These are phyloP conservation scores for Peromyscus attwateri DNA, from an alignment of 2,797 vertebrate species.

Conservation along the genomic window DNA sequence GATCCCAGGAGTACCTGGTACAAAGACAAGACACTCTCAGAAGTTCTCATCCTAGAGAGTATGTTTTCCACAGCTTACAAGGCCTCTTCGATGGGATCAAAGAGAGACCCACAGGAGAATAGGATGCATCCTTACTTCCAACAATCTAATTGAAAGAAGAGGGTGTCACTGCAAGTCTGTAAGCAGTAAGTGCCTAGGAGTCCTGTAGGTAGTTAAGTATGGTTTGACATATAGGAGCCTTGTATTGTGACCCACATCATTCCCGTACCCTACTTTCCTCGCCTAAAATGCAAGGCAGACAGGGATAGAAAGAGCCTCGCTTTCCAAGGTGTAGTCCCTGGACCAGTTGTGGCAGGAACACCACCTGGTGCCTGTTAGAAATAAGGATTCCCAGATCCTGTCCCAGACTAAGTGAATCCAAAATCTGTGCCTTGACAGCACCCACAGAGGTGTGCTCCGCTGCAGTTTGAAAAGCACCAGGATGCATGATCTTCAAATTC, in stretches of 20 bases:
- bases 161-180: neutral
- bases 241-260: neutral
- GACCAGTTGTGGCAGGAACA: neutral
- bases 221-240: neutral
- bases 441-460: neutral
- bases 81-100: neutral
- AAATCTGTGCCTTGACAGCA: neutral
- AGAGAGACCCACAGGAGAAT: neutral
- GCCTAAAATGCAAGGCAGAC: neutral
- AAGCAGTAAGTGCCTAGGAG: neutral
- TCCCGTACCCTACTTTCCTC: neutral
- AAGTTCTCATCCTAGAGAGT: neutral
- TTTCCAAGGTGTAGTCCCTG: neutral
- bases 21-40: neutral
- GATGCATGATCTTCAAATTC: neutral
- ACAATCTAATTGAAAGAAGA: neutral
- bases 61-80: neutral
- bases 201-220: neutral
- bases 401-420: neutral
- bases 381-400: neutral
- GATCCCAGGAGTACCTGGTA: neutral
- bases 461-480: neutral
- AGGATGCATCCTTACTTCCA: neutral
- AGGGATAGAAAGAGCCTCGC: neutral
- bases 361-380: slow-evolving; percentile 9